A percentile compares a stretch with the other conserved stretches of the same genome.
Conservation (phyloP, 37 sponge, comb jelly and placozoan genomes). For the Cladorhizidae sp. region DNA sequence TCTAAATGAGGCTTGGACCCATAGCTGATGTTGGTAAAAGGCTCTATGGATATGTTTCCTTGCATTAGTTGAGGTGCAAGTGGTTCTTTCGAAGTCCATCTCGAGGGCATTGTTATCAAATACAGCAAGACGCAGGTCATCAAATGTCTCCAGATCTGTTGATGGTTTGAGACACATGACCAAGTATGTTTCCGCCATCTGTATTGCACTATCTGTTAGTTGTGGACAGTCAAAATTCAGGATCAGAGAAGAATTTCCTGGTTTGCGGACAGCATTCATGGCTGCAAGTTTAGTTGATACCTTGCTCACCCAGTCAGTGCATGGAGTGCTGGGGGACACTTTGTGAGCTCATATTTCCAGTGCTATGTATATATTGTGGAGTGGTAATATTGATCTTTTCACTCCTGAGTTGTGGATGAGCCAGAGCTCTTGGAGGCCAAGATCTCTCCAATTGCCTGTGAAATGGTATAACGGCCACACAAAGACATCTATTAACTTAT, state of each 20-base stretch:
- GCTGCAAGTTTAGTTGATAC: constrained; percentile 9
- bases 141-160: neutral
- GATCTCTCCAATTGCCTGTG: constrained; percentile 3
- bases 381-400: constrained; percentile 12
- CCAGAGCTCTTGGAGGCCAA: neutral
- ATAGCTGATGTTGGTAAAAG: neutral
- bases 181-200: constrained; percentile 1
- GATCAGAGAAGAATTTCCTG: constrained; percentile 1
- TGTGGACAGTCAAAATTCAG: constrained; percentile 8
- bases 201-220: constrained; percentile 1
- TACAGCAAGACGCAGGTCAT: constrained; percentile 9
- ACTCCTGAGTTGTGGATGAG: neutral
- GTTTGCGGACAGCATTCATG: neutral
- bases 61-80: constrained; percentile 3
- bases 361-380: constrained; percentile 3
- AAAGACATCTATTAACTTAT: too few species aligned
- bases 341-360: constrained; percentile 5
- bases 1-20: constrained; percentile 2
- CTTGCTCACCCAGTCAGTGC: neutral
- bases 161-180: constrained; percentile 6
- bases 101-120: constrained; percentile 3
- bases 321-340: constrained; percentile 6
- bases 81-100: neutral
- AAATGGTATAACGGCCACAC: neutral
- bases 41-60: constrained; percentile 16